Evolutionary conservation across 35 echinoderm and acorn worm genomes (phyloP).

Genomic region (Anneissia japonica): DNA sequence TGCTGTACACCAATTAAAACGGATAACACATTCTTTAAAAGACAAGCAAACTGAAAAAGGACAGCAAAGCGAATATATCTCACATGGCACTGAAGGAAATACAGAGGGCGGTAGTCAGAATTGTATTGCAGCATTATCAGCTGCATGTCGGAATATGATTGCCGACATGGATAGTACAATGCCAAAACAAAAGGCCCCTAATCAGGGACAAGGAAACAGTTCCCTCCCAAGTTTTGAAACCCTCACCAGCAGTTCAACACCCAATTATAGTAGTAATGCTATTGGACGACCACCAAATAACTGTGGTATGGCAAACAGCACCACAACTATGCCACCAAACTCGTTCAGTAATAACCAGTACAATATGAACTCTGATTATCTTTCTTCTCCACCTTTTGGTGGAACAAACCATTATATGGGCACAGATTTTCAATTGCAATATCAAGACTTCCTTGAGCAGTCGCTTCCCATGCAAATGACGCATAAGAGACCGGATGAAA

Average conservation of each 20-base stretch:
- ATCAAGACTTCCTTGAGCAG: conserved; percentile 69
- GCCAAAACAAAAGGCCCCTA: conserved; percentile 39
- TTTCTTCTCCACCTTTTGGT: neutral
- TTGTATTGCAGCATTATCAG: conserved; percentile 95
- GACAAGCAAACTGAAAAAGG: conserved; percentile 20
- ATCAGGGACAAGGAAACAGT: neutral
- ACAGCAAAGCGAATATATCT: conserved; percentile 48
- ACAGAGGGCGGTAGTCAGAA: conserved; percentile 53
- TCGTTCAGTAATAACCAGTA: neutral
- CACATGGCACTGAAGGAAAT: conserved; percentile 30
- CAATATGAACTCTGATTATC: conserved; percentile 9
- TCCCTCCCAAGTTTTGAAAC: conserved; percentile 11
- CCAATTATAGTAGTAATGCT: conserved; percentile 16
- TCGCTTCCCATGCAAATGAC: conserved; percentile 62
- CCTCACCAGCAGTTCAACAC: neutral
- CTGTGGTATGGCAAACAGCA: neutral
- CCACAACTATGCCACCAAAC: neutral
- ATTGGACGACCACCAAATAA: neutral
- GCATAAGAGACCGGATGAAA: conserved; percentile 44
- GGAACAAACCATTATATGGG: conserved; percentile 1
- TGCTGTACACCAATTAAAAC: conserved; percentile 35
- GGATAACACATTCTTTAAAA: conserved; percentile 36
- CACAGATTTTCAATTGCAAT: conserved; percentile 51
- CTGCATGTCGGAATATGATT: conserved; percentile 97
- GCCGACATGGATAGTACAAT: conserved; percentile 89